Conservation (phyloP, 1,140 invertebrate species). For the Akabosia matsudoensis region DNA sequence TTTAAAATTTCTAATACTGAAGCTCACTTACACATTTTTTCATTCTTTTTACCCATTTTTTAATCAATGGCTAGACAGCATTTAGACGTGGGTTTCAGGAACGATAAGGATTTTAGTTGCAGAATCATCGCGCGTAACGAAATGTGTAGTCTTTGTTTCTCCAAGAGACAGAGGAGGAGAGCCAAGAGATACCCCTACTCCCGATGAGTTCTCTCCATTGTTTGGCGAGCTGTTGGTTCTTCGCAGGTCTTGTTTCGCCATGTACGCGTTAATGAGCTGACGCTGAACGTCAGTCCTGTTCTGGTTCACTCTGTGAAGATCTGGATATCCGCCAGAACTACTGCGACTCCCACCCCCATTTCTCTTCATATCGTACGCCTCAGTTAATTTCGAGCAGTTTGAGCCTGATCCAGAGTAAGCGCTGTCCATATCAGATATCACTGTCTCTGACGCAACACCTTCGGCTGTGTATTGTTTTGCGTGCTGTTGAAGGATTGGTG, state of each 20-base stretch:
- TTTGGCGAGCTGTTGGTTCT: background rate
- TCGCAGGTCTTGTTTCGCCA: background rate
- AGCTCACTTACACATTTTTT: no score
- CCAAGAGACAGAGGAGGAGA: background rate
- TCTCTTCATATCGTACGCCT: background rate
- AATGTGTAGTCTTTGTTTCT: constrained; percentile 35
- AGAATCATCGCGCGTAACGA: constrained; percentile 42
- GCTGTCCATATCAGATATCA: constrained; percentile 23
- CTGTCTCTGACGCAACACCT: background rate
- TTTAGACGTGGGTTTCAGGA: constrained; percentile 45
- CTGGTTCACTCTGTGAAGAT: background rate
- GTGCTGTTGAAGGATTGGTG: background rate
- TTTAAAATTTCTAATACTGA: no score
- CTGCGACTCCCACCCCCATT: background rate
- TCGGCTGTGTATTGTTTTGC: background rate
- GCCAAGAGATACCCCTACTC: background rate
- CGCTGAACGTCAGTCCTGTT: background rate
- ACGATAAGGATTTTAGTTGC: constrained; percentile 43
- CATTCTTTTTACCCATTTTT: no score
- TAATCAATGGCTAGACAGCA: no score
- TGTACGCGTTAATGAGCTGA: background rate
- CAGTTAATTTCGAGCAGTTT: background rate
- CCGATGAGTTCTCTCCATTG: background rate
- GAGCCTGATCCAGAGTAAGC: constrained; percentile 28
- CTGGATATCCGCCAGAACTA: background rate